Conservation (phyloP, 2,888 invertebrate genomes). For the Minunthozetes semirufus region DNA sequence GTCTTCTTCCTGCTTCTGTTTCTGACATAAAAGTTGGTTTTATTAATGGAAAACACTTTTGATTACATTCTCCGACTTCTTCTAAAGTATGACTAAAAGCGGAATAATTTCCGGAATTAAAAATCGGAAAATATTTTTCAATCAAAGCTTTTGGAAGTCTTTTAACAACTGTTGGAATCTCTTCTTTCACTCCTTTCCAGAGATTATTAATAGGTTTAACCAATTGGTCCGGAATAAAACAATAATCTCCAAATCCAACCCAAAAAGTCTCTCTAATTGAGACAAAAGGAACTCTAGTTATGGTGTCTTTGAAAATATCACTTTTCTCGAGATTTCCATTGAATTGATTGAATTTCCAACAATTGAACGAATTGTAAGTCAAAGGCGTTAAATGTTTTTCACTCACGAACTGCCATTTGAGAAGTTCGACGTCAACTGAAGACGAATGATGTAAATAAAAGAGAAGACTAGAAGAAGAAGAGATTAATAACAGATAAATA, state of each 20-base stretch:
- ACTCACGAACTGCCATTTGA: neutral
- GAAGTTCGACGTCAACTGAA: neutral
- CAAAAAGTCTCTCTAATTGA: neutral
- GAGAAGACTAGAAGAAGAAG: neutral
- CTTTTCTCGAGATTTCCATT: neutral
- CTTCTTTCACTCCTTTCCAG: neutral
- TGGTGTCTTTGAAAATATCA: neutral
- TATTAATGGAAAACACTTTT: neutral
- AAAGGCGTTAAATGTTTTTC: neutral
- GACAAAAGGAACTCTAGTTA: neutral
- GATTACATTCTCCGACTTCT: neutral
- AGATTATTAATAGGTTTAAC: neutral
- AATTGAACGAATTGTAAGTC: neutral
- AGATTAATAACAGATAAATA: neutral
- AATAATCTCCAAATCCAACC: neutral
- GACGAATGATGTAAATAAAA: neutral
- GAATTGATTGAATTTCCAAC: neutral
- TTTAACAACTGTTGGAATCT: neutral
- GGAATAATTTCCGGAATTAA: neutral
- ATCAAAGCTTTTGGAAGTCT: neutral
- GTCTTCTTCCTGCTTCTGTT: neutral
- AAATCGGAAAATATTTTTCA: neutral
- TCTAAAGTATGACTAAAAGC: neutral
- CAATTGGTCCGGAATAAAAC: neutral
- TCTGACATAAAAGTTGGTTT: neutral